These are phyloP conservation scores for Dryoscopus gambensis DNA, from an alignment of 2,113 vertebrate species.

Conservation along the genomic window DNA sequence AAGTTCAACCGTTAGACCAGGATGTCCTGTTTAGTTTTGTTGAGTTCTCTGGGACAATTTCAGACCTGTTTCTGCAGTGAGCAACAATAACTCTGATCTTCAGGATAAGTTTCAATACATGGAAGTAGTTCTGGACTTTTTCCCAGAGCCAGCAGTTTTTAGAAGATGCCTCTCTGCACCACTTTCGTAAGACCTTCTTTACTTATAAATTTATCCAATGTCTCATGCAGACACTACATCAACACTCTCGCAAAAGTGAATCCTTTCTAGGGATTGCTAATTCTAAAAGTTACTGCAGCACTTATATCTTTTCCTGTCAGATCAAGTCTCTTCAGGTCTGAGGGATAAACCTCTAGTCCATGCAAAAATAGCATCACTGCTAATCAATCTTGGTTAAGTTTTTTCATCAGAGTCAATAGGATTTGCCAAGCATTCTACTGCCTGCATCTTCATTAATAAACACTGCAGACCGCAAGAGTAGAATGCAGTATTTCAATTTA, in stretches of 20 bases:
- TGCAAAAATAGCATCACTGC: not conserved
- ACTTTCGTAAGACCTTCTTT: fast-evolving
- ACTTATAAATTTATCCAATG: not conserved
- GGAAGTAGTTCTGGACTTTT: not conserved
- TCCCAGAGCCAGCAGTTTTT: not conserved
- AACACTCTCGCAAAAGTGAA: not conserved
- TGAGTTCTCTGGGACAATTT: not conserved
- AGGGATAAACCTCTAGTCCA: not conserved
- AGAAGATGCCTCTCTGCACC: not conserved
- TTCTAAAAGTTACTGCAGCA: not conserved
- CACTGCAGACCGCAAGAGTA: not conserved
- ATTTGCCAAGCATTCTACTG: not conserved
- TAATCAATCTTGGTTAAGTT: not conserved
- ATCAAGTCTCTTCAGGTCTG: not conserved
- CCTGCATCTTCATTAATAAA: not conserved
- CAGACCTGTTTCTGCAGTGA: not conserved
- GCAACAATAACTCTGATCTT: not conserved
- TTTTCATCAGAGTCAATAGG: not conserved
- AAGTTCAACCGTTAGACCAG: not conserved
- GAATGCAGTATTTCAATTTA: not conserved
- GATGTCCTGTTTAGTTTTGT: not conserved
- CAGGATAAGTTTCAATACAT: not conserved
- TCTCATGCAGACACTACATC: not conserved
- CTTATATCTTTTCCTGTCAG: not conserved
- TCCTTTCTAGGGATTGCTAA: not conserved